Conservation (phyloP, 2,797 vertebrate species). For the Natrix natrix region DNA sequence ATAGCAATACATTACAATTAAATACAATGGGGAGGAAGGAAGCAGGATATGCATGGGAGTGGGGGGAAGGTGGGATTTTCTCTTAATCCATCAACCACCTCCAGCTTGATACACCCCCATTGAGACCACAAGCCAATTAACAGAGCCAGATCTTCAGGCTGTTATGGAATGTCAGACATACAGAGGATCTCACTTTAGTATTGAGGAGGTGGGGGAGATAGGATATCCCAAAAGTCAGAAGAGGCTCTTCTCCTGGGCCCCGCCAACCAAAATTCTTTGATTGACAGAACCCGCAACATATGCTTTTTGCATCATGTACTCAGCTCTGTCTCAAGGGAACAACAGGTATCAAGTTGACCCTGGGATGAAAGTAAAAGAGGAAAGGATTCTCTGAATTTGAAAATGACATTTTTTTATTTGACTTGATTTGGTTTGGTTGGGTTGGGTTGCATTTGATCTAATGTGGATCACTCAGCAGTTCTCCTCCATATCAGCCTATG, state of each 20-base stretch:
- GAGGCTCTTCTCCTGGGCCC: not conserved
- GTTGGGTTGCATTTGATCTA: not conserved
- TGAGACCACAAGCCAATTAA: not conserved
- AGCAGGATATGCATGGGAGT: not conserved
- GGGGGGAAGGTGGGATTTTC: not conserved
- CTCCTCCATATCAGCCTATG: not conserved
- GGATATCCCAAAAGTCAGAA: not conserved
- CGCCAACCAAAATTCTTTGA: not conserved
- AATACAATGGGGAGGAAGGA: not conserved
- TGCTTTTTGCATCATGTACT: not conserved
- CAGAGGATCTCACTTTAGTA: not conserved
- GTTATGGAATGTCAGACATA: not conserved
- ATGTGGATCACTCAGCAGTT: not conserved
- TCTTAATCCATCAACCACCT: not conserved
- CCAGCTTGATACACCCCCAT: not conserved
- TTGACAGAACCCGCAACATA: not conserved
- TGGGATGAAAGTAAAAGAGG: no score
- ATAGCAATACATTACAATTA: not conserved
- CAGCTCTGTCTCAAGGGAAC: not conserved
- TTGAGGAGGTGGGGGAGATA: not conserved
- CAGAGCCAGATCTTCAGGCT: not conserved
- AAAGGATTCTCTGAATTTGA: not conserved
- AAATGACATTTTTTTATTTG: not conserved
- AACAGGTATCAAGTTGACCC: not conserved
- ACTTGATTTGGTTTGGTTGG: not conserved